These are phyloP conservation scores for Channa striata DNA, from an alignment of 2,797 vertebrate genomes.

Conservation along the genomic window DNA sequence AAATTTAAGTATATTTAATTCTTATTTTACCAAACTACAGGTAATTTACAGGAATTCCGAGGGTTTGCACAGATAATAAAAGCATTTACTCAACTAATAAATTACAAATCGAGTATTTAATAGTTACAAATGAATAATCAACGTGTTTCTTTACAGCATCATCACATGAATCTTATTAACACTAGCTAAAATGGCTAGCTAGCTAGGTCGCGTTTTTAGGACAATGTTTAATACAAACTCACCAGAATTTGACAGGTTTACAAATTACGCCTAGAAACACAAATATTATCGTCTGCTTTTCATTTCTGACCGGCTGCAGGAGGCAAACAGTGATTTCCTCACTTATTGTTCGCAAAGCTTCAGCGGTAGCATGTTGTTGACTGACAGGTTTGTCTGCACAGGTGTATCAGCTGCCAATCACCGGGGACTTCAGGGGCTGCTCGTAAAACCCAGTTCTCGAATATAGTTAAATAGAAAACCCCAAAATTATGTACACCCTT, in stretches of 20 bases:
- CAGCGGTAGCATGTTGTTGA: neutral
- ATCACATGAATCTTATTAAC: neutral
- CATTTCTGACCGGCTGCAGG: neutral
- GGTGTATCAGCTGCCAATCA: conserved; percentile 47
- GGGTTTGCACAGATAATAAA: too few relatives aligned
- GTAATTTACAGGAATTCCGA: too few relatives aligned
- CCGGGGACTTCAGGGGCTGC: conserved; percentile 46
- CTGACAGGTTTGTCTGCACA: neutral
- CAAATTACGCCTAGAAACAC: neutral
- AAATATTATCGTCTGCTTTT: neutral
- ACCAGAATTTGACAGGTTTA: conserved; percentile 32
- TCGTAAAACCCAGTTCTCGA: conserved; percentile 24
- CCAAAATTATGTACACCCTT: too few relatives aligned
- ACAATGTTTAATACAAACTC: conserved; percentile 3
- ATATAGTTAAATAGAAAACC: neutral
- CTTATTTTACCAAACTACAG: too few relatives aligned
- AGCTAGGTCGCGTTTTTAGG: neutral
- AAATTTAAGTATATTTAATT: too few relatives aligned
- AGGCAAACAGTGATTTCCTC: neutral
- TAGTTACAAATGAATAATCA: too few relatives aligned
- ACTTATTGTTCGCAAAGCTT: neutral
- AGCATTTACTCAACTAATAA: too few relatives aligned
- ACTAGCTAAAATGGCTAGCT: neutral
- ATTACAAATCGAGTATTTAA: too few relatives aligned
- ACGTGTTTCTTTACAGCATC: neutral